Percentiles rank a stretch among this genome's conserved stretches.
These are phyloP conservation scores for Leuciscus waleckii DNA, from an alignment of 2,797 vertebrate genomes.

Conservation along the genomic window DNA sequence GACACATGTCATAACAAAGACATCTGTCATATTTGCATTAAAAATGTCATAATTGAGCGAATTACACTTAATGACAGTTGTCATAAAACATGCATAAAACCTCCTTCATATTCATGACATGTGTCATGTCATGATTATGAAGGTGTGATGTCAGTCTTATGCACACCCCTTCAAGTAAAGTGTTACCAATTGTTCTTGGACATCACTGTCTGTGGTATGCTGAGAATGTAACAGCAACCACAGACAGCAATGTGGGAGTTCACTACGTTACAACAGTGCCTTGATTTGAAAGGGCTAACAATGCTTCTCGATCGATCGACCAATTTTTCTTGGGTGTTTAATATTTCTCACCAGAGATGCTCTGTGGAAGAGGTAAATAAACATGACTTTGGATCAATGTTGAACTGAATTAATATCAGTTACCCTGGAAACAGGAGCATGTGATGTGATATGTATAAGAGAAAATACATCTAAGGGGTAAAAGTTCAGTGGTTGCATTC, in stretches of 20 bases:
- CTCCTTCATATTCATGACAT: too few species aligned
- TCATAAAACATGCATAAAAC: too few species aligned
- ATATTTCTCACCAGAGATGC: conserved; percentile 52
- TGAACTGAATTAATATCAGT: conserved; percentile 62
- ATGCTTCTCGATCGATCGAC: conserved; percentile 45
- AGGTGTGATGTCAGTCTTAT: too few species aligned
- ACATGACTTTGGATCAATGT: conserved; percentile 64
- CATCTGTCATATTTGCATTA: too few species aligned
- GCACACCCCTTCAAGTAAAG: too few species aligned
- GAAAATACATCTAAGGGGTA: conserved; percentile 32
- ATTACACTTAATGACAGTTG: too few species aligned
- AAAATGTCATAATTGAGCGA: too few species aligned
- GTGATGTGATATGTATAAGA: conserved; percentile 51
- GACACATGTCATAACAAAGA: too few species aligned
- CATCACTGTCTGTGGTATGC: too few species aligned
- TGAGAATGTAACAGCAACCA: not conserved
- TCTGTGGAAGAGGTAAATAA: conserved; percentile 58
- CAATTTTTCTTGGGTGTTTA: conserved; percentile 31
- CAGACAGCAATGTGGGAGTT: not conserved
- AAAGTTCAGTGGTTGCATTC: conserved; percentile 38
- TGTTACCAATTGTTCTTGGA: too few species aligned
- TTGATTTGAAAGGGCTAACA: conserved; percentile 47
- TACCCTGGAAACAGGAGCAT: conserved; percentile 64
- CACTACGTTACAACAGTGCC: conserved; percentile 19
- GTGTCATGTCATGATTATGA: too few species aligned